A percentile compares a stretch with the other conserved stretches of the same genome.
Evolutionary conservation across 1,140 invertebrate species (phyloP).

Genomic region (Drosophila orosa): DNA sequence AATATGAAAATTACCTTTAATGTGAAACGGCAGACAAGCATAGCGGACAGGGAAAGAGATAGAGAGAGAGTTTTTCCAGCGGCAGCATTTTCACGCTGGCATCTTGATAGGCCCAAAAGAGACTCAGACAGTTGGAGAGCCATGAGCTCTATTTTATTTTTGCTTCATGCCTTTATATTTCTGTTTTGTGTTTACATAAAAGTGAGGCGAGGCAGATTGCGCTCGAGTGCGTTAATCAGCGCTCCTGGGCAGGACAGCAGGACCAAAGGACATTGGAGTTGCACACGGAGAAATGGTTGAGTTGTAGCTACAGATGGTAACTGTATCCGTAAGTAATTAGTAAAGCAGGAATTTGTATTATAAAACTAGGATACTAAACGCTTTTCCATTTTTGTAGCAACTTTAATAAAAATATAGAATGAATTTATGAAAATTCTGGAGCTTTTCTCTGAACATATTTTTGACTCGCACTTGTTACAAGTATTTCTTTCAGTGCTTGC

Average conservation of each 20-base stretch:
- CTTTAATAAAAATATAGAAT: background rate
- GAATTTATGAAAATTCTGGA: background rate
- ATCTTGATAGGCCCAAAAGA: constrained; percentile 46
- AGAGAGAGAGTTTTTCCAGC: constrained; percentile 29
- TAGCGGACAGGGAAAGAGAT: constrained; percentile 5
- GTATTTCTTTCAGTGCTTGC: constrained; percentile 5
- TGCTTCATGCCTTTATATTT: constrained; percentile 73
- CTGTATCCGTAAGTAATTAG: no score
- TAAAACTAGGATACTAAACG: background rate
- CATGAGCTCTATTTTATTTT: constrained; percentile 76
- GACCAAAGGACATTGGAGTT: constrained; percentile 7
- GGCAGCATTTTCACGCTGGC: constrained; percentile 37
- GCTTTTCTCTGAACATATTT: no score
- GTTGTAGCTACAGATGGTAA: background rate
- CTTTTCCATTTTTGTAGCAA: background rate
- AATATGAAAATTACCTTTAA: constrained; percentile 82
- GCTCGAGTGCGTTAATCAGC: constrained; percentile 82
- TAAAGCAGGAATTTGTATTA: background rate
- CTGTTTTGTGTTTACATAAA: constrained; percentile 82
- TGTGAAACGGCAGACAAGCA: constrained; percentile 61
- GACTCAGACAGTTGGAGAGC: constrained; percentile 24
- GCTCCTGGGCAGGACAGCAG: constrained; percentile 57
- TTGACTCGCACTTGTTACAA: no score
- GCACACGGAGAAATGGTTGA: constrained; percentile 10
- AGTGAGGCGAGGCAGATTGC: constrained; percentile 81